phyloP scores from a whole-genome alignment of 2,113 vertebrate genomes.

The Eira barbara region DNA sequence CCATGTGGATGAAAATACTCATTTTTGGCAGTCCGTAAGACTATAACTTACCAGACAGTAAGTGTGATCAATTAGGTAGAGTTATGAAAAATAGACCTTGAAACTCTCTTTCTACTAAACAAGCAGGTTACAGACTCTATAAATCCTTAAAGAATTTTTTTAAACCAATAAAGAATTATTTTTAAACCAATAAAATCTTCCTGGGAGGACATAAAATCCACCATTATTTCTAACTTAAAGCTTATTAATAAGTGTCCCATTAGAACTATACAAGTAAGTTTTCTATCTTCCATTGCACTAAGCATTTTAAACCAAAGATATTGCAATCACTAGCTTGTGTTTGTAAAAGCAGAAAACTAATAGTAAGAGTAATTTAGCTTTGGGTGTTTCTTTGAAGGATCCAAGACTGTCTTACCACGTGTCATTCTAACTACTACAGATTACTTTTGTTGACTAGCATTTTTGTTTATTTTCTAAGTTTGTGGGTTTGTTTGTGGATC shows the following conservation, averaged over 20 bases:
- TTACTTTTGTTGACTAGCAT: background rate
- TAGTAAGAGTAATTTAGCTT: background rate
- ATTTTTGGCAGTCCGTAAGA: background rate
- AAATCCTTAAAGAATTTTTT: background rate
- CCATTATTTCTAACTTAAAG: background rate
- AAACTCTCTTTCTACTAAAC: background rate
- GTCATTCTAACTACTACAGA: slow-evolving; percentile 12
- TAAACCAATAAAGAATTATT: background rate
- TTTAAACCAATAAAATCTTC: background rate
- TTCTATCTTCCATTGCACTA: background rate
- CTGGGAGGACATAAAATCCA: background rate
- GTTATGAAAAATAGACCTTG: background rate
- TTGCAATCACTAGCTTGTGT: background rate
- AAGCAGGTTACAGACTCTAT: background rate
- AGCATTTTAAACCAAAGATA: slow-evolving; percentile 14
- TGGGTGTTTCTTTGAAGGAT: slow-evolving; percentile 11
- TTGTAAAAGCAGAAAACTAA: background rate
- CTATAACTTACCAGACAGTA: background rate
- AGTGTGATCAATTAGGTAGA: background rate
- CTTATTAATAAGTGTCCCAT: background rate
- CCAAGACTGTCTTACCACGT: background rate
- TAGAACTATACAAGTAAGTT: background rate
- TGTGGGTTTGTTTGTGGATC: background rate
- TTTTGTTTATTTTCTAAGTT: slow-evolving; percentile 14
- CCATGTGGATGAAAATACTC: background rate